Percentiles rank a stretch among this genome's conserved stretches.
Conservation (phyloP, 2,797 vertebrate genomes). For the Gorsachius magnificus region DNA sequence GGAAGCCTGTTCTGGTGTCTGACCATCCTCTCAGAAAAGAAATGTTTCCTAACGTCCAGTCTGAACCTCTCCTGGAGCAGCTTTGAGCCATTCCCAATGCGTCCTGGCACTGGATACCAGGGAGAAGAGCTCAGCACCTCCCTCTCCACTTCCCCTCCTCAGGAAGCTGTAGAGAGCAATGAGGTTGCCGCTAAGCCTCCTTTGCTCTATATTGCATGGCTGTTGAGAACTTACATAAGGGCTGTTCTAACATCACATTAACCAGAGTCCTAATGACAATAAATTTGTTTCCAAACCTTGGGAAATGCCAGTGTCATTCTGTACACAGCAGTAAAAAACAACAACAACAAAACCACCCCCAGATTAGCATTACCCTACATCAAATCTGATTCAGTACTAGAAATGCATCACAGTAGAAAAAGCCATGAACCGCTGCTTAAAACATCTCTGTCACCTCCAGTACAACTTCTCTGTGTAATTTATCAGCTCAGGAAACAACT, state of each 20-base stretch:
- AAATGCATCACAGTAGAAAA: not conserved
- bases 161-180: not conserved
- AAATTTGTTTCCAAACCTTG: not conserved
- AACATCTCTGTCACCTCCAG: not conserved
- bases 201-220: not conserved
- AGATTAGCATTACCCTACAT: not conserved
- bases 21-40: not conserved
- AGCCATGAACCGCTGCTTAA: not conserved
- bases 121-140: not conserved
- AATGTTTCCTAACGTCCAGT: not conserved
- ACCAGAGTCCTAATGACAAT: not conserved
- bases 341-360: rapidly evolving
- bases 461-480: not conserved
- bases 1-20: not conserved
- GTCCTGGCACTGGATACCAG: too few species aligned
- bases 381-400: not conserved
- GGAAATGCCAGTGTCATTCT: not conserved
- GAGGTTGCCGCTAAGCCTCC: not conserved
- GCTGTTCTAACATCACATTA: not conserved
- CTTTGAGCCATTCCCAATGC: rapidly evolving
- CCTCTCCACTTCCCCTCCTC: not conserved
- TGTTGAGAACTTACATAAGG: not conserved
- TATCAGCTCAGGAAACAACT: not conserved
- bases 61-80: not conserved
- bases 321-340: not conserved